Conservation (phyloP, 2,797 vertebrate genomes). For the Meriones psammophilus region DNA sequence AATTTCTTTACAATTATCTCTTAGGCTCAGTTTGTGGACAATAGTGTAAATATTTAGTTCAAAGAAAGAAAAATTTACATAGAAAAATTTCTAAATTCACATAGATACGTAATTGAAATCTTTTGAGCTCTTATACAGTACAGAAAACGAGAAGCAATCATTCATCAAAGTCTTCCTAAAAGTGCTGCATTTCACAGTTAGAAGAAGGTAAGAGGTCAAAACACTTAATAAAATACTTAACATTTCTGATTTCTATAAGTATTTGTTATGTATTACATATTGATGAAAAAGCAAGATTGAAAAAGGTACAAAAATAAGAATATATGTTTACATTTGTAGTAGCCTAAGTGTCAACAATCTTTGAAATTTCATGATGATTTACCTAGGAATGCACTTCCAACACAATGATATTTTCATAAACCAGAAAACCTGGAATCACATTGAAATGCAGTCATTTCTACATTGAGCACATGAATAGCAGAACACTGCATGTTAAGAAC, state of each 20-base stretch:
- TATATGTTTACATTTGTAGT: not conserved
- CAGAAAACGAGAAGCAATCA: constrained; percentile 27
- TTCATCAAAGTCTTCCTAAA: constrained; percentile 8
- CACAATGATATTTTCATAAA: constrained; percentile 67
- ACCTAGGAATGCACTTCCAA: constrained; percentile 69
- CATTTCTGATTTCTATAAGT: not conserved
- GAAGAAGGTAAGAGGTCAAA: not conserved
- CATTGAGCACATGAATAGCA: constrained; percentile 76
- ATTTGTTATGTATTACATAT: not conserved
- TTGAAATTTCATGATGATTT: constrained; percentile 65
- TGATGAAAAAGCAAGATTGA: constrained; percentile 32
- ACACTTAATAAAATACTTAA: not conserved
- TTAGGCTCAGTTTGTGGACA: constrained; percentile 52
- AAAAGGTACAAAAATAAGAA: not conserved
- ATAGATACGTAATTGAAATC: not conserved
- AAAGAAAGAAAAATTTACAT: constrained; percentile 13
- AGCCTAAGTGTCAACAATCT: constrained; percentile 21
- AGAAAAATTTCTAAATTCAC: not conserved
- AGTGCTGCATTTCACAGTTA: constrained; percentile 32
- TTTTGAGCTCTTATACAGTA: not conserved
- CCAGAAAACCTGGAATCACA: constrained; percentile 40
- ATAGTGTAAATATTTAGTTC: constrained; percentile 73
- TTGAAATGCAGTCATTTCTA: constrained; percentile 82
- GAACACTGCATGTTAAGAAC: constrained; percentile 59
- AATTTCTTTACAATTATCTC: constrained; percentile 52